Base-by-base conservation (phyloP, 2,888 invertebrate species). In the Andrena bucephala region DNA sequence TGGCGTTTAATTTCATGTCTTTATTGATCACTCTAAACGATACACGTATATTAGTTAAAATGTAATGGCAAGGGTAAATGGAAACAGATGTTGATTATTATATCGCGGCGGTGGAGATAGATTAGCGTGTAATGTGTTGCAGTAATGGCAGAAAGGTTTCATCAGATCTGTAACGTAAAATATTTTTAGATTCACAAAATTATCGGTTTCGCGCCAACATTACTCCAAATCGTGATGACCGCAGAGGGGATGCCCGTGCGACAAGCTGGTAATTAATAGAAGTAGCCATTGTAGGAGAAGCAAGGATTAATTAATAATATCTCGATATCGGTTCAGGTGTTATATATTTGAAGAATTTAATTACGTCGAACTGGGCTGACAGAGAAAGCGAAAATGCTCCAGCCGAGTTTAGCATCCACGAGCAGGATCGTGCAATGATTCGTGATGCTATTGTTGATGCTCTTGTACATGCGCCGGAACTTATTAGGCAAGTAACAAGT, bases 381-480 rank as follows among this genome's bases (percentile, higher is more conserved):
- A 96, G 96, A 88, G 97, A 98, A 90, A 95, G 95, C 0, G 97
- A 97, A 87, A 95, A 96, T 65, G 96, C 96, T 85, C 96, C 96
- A 3, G 95, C 96, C 77, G 96, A 97, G 27, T 99, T 98, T 94
- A 96, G 96, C 87, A 96, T 99, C 90, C 99, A 99, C 91, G 99
- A 99, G 94, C 99, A 99, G 93, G 99, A 99, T 94, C 96, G 98
- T 89, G 97, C 97, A 13, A 96, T 98, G 95, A 97, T 99, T 88
- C 95, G 99, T 82, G 98, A 98, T 91, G 96, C 97, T 79, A 97
- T 99, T 90, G 97, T 99, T n/a, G 99, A 99, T 94, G 99, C 99
- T 62, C 96, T 99, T 74, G 97, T 99, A 3, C 97, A 97, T 94
- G 97, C 99, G 57, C 98, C 99, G 7, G 98, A 99, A 85, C 95